A percentile compares a stretch with the other conserved stretches of the same genome.
phyloP scores from a whole-genome alignment of 2,797 vertebrate species.

The Ctenopoma multispine region DNA sequence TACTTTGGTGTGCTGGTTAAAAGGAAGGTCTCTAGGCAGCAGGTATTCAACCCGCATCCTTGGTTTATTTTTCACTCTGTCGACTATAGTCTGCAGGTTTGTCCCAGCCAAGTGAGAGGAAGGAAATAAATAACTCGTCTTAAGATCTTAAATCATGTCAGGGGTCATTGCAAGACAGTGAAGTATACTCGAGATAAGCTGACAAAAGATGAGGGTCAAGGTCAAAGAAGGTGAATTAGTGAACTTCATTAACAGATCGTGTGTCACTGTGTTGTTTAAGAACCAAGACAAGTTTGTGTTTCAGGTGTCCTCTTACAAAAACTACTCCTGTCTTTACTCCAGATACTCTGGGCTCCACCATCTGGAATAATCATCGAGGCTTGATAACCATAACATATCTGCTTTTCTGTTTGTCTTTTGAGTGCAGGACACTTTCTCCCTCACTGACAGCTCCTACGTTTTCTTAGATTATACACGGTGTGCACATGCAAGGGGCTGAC shows the following conservation, averaged over 20 bases:
- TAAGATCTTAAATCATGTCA: slow-evolving; percentile 20
- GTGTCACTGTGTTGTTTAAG: neutral
- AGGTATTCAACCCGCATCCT: slow-evolving; percentile 39
- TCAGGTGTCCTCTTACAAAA: slow-evolving; percentile 15
- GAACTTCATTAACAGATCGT: slow-evolving; percentile 14
- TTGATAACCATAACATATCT: slow-evolving; percentile 57
- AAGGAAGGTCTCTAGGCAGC: slow-evolving; percentile 56
- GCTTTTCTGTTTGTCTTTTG: slow-evolving; percentile 54
- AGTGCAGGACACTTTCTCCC: slow-evolving; percentile 45
- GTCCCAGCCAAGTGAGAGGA: slow-evolving; percentile 37
- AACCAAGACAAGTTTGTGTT: slow-evolving; percentile 24
- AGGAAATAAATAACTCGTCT: slow-evolving; percentile 37
- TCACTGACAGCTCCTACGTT: slow-evolving; percentile 40
- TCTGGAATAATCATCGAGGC: slow-evolving; percentile 56
- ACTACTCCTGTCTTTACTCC: slow-evolving; percentile 23
- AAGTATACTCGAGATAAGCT: neutral
- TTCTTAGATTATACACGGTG: slow-evolving; percentile 38
- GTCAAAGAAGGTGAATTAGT: slow-evolving; percentile 18
- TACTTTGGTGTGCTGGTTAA: slow-evolving; percentile 49
- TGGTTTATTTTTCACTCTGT: slow-evolving; percentile 65
- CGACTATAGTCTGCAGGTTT: slow-evolving; percentile 14
- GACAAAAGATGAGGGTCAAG: slow-evolving; percentile 14
- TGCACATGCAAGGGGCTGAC: slow-evolving; percentile 4
- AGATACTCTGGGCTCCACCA: slow-evolving; percentile 31
- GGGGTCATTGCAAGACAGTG: slow-evolving; percentile 14